These are phyloP conservation scores for Semaprochilodus insignis DNA, from an alignment of 2,797 vertebrate genomes.

Conservation along the genomic window DNA sequence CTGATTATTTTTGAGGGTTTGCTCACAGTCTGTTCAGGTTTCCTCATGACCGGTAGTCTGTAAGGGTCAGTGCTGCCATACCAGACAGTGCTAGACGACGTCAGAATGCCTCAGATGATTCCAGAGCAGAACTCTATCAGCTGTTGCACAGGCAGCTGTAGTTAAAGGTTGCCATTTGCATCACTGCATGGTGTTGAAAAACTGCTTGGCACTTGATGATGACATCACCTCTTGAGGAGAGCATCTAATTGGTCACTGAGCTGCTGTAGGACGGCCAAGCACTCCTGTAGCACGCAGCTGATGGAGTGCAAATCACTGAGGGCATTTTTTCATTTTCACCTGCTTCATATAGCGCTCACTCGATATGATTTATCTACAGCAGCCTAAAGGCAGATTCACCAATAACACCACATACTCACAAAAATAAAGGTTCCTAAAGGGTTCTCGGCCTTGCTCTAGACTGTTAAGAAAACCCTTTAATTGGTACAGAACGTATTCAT, in stretches of 20 bases:
- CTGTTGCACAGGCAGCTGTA: neutral
- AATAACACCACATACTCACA: constrained; percentile 82
- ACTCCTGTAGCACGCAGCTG: constrained; percentile 92
- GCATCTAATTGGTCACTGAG: constrained; percentile 87
- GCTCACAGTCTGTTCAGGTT: neutral
- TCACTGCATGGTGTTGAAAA: neutral
- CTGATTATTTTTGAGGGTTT: neutral
- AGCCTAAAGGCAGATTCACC: constrained; percentile 86
- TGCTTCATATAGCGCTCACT: constrained; percentile 95
- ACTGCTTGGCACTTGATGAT: constrained; percentile 1
- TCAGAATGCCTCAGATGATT: neutral
- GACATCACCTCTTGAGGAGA: constrained; percentile 86
- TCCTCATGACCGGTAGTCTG: neutral
- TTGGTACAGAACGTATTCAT: neutral
- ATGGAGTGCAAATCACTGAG: constrained; percentile 84
- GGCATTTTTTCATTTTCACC: neutral
- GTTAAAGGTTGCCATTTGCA: neutral
- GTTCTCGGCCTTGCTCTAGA: neutral
- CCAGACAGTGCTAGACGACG: neutral
- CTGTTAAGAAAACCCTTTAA: neutral
- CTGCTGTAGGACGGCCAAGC: constrained; percentile 85
- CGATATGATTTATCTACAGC: constrained; percentile 88
- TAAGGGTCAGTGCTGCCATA: neutral
- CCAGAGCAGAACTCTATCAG: neutral
- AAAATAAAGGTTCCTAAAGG: neutral